Evolutionary conservation across 2,113 vertebrate genomes (phyloP), one percentile per base, ranked within the genome.

Genomic region (Podarcis raffonei): DNA sequence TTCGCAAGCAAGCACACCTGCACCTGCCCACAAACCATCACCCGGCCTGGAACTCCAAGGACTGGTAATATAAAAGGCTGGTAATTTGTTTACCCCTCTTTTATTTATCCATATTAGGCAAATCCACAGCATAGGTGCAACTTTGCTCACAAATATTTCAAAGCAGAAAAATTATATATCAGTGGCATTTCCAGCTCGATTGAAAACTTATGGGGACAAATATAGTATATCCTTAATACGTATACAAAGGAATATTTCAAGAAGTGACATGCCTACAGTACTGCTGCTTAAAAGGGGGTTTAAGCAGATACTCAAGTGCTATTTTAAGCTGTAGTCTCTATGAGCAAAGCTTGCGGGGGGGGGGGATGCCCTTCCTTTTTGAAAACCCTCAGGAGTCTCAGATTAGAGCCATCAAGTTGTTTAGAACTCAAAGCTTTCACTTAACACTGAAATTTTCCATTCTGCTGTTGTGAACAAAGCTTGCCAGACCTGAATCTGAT

Each of bases 401-500:
- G 35, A 42, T 42, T 42, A 71, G 25, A 42, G 11, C 2, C 80
- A 59, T 30, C 0, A 0, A 3, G 77, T 84, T 84, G 81, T 84
- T 86, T 2, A 42, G 18, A 81, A 90, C 4, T 69, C 69, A 85
- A 83, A 59, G 3, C 23, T 84, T 53, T 75, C 22, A 1, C 83
- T 86, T 80, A 89, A 39, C 25, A 88, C 9, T 7, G 89, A 89
- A 88, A 89, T 25, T 23, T 86, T 39, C 59, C 32, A 88, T 88
- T 89, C 23, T 35, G 20, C 39, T 12, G 37, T 32, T 1, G 1
- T 0, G 2, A 68, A 25, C 37, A 74, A 83, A 86, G 83, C 42
- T 32, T 30, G 25, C 30, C 22, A 25, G 0, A 0, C 27, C 3
- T 2, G 25, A 48, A 74, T 22, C 0, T 22, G 35, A 2, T 0